Base-by-base conservation (phyloP, 2,888 invertebrate genomes). In the Octonoba sinensis region DNA sequence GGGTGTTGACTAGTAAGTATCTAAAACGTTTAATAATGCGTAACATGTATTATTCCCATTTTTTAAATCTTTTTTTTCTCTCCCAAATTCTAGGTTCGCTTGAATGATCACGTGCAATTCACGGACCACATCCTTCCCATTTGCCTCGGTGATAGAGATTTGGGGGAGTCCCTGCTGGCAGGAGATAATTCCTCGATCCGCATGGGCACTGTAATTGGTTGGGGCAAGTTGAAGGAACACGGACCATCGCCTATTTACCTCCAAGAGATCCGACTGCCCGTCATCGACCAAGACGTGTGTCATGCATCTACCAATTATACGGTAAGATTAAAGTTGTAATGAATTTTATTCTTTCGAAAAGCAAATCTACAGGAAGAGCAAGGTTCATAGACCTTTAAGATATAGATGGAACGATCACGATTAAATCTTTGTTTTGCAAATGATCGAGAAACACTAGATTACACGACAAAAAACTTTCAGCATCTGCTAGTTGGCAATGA, bases 151-250 rank as follows among this genome's bases (percentile, higher is more conserved):
- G 72, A 76, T 16, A 13, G 66, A 13, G 47, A 84, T n/a, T 49
- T 72, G 18, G 62, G 74, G 4, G 73, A 81, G 51, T 51, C 36
- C 1, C 51, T 82, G 4, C 22, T 83, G 11, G 49, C 83, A 6
- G 62, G 69, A 12, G 51, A 22, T n/a, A 20, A 62, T 11, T 51
- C 18, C 16, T 54, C 27, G 0, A 16, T 44, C 0, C 44, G 57
- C 13, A 77, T 86, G 76, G 86, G 86, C 1, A 82, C 84, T 18
- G 86, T 86, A 1, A 85, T 85, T 1, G 86, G 86, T 12, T 86
- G 86, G 86, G 86, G 86, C 3, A 84, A 84, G 54, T 60, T 86
- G 13, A 85, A 84, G 20, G 86, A 86, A n/a, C 57, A 72, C 12
- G 86, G 86, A 1, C 76, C 78, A 0, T 69, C 83, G 0, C 86